Percentiles rank a stretch among this genome's conserved stretches.
phyloP scores from a whole-genome alignment of 1,140 invertebrate genomes.

The Pachypeltis micranthus region DNA sequence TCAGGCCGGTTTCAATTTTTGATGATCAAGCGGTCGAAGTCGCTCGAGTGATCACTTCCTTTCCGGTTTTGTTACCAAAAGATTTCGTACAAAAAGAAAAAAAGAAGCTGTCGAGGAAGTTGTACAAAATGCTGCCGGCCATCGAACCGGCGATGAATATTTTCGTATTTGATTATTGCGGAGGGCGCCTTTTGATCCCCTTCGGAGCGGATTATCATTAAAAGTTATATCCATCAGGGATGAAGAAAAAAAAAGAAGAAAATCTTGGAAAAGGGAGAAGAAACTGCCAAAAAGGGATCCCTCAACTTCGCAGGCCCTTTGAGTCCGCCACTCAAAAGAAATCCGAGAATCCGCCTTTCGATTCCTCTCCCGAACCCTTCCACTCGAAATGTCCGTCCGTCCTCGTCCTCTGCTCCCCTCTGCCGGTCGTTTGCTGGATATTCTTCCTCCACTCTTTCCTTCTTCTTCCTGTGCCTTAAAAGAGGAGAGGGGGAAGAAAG shows the following conservation, averaged over 20 bases:
- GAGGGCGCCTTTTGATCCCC: not conserved
- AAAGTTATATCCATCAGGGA: slow-evolving; percentile 7
- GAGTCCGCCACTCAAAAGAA: not conserved
- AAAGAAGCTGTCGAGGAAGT: too few relatives aligned
- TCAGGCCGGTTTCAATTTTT: too few relatives aligned
- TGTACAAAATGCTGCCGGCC: too few relatives aligned
- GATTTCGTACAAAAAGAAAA: too few relatives aligned
- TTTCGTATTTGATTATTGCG: slow-evolving; percentile 1
- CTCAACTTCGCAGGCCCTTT: not conserved
- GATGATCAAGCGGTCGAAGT: too few relatives aligned
- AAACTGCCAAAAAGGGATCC: not conserved
- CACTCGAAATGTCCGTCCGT: too few relatives aligned
- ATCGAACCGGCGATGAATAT: too few relatives aligned
- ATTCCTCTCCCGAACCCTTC: not conserved
- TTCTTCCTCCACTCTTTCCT: not conserved
- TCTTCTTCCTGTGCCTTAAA: too few relatives aligned
- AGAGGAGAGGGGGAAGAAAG: too few relatives aligned
- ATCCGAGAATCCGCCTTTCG: slow-evolving; percentile 3
- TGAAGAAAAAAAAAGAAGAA: slow-evolving; percentile 1
- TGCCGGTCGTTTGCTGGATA: not conserved
- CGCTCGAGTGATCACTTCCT: too few relatives aligned
- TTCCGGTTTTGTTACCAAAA: too few relatives aligned
- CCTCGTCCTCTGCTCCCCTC: not conserved
- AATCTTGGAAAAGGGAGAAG: not conserved
- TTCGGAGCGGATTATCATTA: not conserved